Evolutionary conservation across 2,113 vertebrate species (phyloP).

Genomic region (Macquaria australasica): DNA sequence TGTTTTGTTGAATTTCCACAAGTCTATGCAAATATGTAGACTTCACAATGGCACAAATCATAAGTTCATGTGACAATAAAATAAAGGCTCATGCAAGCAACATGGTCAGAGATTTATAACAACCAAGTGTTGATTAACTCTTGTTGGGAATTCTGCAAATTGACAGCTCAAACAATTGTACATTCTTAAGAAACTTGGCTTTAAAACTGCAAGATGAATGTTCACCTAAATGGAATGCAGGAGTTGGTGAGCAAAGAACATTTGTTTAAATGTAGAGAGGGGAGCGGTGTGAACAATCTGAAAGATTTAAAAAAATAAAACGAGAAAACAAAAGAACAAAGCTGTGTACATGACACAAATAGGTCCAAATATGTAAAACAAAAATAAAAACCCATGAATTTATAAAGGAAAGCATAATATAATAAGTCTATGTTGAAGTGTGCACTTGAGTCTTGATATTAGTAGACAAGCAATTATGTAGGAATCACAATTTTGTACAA

Average conservation of each 20-base stretch:
- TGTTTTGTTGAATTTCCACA: slow-evolving; percentile 35
- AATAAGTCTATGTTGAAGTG: background rate
- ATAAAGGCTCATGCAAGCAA: slow-evolving; percentile 54
- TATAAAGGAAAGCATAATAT: slow-evolving; percentile 14
- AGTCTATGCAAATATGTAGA: slow-evolving; percentile 47
- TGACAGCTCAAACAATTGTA: slow-evolving; percentile 31
- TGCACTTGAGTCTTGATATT: background rate
- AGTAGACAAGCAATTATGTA: background rate
- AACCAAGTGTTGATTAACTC: background rate
- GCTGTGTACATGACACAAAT: slow-evolving; percentile 10
- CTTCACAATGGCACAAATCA: slow-evolving; percentile 62
- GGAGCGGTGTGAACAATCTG: background rate
- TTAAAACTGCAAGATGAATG: slow-evolving; percentile 26
- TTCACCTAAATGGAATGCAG: background rate
- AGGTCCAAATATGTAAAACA: slow-evolving; percentile 13
- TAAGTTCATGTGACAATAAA: slow-evolving; percentile 30
- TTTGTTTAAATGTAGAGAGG: background rate
- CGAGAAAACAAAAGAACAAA: background rate
- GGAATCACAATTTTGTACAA: slow-evolving; percentile 12
- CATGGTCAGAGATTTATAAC: slow-evolving; percentile 7
- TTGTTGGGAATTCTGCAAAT: slow-evolving; percentile 1
- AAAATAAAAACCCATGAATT: background rate
- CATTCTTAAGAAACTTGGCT: slow-evolving; percentile 52
- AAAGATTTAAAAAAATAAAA: background rate
- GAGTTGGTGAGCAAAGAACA: background rate